Evolutionary conservation across 2,113 vertebrate genomes (phyloP), one percentile per base, ranked within the genome.

Genomic region (Megaceryle maxima): DNA sequence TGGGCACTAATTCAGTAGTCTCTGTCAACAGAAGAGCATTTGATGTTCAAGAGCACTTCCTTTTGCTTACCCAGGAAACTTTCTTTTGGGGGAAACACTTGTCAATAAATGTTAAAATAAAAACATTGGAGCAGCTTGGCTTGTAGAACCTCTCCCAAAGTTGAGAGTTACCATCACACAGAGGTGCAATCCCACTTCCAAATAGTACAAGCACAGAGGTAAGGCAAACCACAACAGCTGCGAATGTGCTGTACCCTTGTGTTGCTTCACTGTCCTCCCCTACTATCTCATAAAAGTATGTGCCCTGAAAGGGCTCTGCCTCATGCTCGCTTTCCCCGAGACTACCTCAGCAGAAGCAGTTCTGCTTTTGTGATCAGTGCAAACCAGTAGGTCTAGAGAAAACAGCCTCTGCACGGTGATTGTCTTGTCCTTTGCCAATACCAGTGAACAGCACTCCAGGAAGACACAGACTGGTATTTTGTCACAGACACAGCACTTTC

Each of bases 281-380:
- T 86, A 31, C 48, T 31, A 1, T 22, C 16, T 79, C n/a, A 3
- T 73, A 43, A 43, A 0, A 7, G 29, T 24, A 5, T 0, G 0
- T n/a, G 29, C 57, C 26, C 76, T 87, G 72, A 63, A 62, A 60
- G 28, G 10, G 35, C 13, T 77, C 48, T 46, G 28, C 67, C 4
- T 0, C 39, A 5, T 12, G 24, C 31, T 37, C 13, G 3, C 59
- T 69, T 35, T 10, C 29, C 11, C 37, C 7, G 17, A 43, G 21
- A 37, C 37, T 92, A 37, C 50, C 55, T 66, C 86, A 74, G n/a
- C n/a, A 81, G 56, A 66, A 64, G 15, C 10, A 59, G 7, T 83
- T 81, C 28, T n/a, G 72, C 13, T 41, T 41, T 41, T 41, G 3
- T 25, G 25, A 53, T 35, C 35, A 59, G 9, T 13, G 43, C 16